A percentile compares a stretch with the other conserved stretches of the same genome.
These are phyloP conservation scores for Salvelinus sp. DNA, from an alignment of 2,113 vertebrate species.

Conservation along the genomic window DNA sequence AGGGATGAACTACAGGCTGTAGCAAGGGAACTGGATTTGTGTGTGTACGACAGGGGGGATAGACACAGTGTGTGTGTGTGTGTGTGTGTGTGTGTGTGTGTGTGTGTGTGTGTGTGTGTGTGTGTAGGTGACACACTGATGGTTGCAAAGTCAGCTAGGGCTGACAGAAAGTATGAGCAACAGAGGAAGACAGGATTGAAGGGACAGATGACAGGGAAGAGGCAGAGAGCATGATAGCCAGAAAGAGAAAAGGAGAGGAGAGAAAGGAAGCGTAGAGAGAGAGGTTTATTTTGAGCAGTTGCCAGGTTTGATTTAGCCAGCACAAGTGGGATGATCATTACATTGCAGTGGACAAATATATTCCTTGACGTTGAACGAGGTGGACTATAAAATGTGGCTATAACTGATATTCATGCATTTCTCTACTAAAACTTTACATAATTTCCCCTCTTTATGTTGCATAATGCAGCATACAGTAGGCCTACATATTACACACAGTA, in stretches of 20 bases:
- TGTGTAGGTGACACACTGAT: neutral
- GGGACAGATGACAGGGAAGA: neutral
- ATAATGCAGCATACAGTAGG: neutral
- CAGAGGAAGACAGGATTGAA: conserved; percentile 3
- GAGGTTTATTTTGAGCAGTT: conserved; percentile 23
- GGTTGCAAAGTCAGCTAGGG: neutral
- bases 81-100: neutral
- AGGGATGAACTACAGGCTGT: conserved; percentile 3
- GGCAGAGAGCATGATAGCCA: neutral
- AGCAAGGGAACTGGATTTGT: neutral
- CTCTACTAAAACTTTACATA: too few species aligned
- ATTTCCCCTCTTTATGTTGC: neutral
- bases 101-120: neutral
- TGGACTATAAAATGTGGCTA: neutral
- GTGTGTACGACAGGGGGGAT: neutral
- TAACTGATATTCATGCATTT: too few species aligned
- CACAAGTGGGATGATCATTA: conserved; percentile 2
- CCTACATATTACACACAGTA: neutral
- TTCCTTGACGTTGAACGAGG: neutral
- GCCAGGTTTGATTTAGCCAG: conserved; percentile 26
- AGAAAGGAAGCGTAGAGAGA: neutral
- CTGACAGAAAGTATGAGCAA: neutral
- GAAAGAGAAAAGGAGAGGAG: neutral
- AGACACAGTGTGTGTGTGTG: too few species aligned
- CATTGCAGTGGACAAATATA: neutral